Base-by-base conservation (phyloP, 2,797 vertebrate species). In the Setipinna tenuifilis region DNA sequence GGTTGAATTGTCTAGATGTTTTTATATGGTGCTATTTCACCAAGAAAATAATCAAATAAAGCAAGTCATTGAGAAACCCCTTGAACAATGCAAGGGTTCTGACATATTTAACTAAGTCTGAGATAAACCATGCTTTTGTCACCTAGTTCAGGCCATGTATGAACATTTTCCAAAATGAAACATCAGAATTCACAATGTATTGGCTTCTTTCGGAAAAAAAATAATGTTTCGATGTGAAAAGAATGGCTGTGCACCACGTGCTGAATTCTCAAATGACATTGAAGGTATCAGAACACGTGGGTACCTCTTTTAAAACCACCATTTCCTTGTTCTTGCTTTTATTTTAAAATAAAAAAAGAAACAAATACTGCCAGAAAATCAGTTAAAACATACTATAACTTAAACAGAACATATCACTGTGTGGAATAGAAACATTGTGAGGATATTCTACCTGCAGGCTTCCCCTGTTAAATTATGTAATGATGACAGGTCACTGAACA, bases 361-460 rank as follows among this genome's bases (percentile, higher is more conserved):
- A 44, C 71, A 78, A 75, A 75, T 78, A 78, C 71, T 78, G 35
- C 31, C 31, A 78, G 71, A 6, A 78, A 65, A 23, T 10, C 2
- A 78, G 19, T 41, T 21, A 78, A 78, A 78, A 78, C 71, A 78
- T 44, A 78, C 31, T 44, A 78, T 78, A 78, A 78, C 71, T 78
- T 78, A 44, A 78, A 78, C 65, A 78, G 71, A 78, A 78, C 35
- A 78, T 41, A 44, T 31, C 71, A 78, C 41, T 44, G 71, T 78
- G 31, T 41, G 71, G 71, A 78, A 78, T 44, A 78, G 7, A 19
- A 41, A 44, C 19, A 17, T 78, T 19, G 35, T 78, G 31, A 78
- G 71, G 71, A 78, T 44, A 78, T 41, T 44, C 71, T 78, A 78
- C 71, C 71, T 78, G 28, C 68, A 75, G 31, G 68, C 68, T 75